Percentiles rank a stretch among this genome's conserved stretches.
Conservation (phyloP, 2,113 vertebrate species). For the Ariopsis seemanni region DNA sequence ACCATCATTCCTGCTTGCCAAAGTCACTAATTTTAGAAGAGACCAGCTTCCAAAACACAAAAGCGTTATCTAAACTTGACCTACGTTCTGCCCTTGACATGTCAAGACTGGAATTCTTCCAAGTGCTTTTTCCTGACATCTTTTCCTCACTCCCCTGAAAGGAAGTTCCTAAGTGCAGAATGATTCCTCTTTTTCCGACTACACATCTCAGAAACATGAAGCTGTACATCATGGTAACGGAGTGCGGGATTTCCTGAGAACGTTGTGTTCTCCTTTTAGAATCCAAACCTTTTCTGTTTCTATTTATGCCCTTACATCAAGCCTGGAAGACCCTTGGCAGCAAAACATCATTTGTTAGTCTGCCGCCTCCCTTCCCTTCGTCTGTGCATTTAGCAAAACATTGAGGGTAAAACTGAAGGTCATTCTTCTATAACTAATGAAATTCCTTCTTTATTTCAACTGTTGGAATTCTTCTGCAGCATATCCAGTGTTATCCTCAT, state of each 20-base stretch:
- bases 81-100: too few relatives aligned
- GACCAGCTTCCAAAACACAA: constrained; percentile 56
- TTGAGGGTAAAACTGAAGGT: background rate
- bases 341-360: background rate
- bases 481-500: background rate
- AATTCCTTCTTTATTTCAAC: background rate
- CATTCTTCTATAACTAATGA: background rate
- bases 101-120: background rate
- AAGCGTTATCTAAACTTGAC: background rate
- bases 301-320: constrained; percentile 49
- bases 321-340: background rate
- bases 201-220: constrained; percentile 41
- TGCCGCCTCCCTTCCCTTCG: constrained; percentile 3
- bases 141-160: constrained; percentile 52
- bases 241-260: constrained; percentile 62
- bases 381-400: background rate
- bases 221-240: constrained; percentile 53
- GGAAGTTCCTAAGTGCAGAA: constrained; percentile 60
- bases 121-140: constrained; percentile 58
- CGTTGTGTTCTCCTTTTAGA: constrained; percentile 56
- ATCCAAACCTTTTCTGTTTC: constrained; percentile 48
- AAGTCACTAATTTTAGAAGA: background rate
- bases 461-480: background rate
- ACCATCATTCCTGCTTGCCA: background rate
- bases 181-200: constrained; percentile 48